Evolutionary conservation across 2,113 vertebrate species (phyloP).

Genomic region (Heterocephalus glaber): DNA sequence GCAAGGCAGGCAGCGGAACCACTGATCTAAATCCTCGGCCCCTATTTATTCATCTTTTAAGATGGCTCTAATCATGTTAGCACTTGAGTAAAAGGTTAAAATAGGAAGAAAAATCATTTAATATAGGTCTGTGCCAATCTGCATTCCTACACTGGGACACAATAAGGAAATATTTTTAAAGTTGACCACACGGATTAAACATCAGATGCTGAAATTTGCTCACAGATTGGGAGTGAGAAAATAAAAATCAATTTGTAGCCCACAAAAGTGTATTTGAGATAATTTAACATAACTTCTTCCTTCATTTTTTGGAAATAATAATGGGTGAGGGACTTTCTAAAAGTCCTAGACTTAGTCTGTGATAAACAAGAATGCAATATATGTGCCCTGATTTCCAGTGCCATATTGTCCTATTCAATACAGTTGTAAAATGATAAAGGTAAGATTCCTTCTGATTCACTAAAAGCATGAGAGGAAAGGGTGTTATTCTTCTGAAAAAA

Average conservation of each 20-base stretch:
- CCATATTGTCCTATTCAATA: neutral
- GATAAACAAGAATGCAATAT: neutral
- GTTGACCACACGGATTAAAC: neutral
- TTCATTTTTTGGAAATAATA: constrained; percentile 43
- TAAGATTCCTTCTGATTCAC: neutral
- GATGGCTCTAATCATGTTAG: neutral
- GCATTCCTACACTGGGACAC: neutral
- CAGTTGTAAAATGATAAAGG: neutral
- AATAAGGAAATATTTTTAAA: constrained; percentile 27
- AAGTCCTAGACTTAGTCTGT: neutral
- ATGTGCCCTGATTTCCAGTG: neutral
- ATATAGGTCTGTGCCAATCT: neutral
- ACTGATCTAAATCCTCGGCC: too few species aligned
- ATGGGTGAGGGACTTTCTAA: neutral
- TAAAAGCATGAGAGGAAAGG: neutral
- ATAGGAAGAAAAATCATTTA: neutral
- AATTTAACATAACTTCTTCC: neutral
- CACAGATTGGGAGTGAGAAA: neutral
- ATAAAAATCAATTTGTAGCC: neutral
- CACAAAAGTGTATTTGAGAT: neutral
- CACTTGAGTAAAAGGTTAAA: neutral
- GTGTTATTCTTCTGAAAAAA: neutral
- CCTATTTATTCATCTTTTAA: too few species aligned
- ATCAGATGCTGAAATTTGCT: neutral
- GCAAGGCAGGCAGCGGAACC: too few species aligned